phyloP scores from a whole-genome alignment of 37 sponge, comb jelly and placozoan species.

The Tethya wilhelma region DNA sequence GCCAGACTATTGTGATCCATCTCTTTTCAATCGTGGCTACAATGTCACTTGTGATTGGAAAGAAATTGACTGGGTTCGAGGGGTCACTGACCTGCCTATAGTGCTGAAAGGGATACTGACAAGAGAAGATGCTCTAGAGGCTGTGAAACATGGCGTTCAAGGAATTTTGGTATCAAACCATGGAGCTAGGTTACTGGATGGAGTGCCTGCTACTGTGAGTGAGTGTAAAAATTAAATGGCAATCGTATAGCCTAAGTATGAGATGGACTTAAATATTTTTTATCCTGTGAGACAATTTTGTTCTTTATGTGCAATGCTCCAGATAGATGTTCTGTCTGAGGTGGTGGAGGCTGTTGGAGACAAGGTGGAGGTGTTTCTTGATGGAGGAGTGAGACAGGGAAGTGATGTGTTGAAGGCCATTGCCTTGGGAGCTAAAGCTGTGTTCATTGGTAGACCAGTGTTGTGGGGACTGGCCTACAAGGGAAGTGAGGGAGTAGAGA shows the following conservation, averaged over 20 bases:
- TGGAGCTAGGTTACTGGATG: constrained; percentile 92
- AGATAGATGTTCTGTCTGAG: constrained; percentile 85
- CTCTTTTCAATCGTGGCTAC: no score
- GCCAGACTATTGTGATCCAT: not conserved
- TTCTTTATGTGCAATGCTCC: no score
- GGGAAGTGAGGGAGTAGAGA: constrained; percentile 80
- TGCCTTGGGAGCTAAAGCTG: constrained; percentile 89
- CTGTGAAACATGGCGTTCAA: constrained; percentile 67
- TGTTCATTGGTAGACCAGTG: constrained; percentile 89
- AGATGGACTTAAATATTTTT: no score
- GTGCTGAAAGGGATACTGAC: constrained; percentile 89
- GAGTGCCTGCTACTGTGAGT: constrained; percentile 85
- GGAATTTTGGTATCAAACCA: constrained; percentile 95
- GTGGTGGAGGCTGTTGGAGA: constrained; percentile 79
- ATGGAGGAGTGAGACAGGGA: constrained; percentile 90
- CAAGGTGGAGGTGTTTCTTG: constrained; percentile 79
- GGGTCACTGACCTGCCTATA: constrained; percentile 72
- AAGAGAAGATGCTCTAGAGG: constrained; percentile 85
- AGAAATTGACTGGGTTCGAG: constrained; percentile 68
- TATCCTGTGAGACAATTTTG: no score
- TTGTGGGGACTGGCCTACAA: constrained; percentile 91
- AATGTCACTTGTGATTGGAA: constrained; percentile 84
- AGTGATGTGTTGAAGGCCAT: constrained; percentile 93
- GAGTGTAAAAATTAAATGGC: no score
- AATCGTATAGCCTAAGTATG: no score